A percentile compares a stretch with the other conserved stretches of the same genome.
Evolutionary conservation across 2,113 vertebrate genomes (phyloP).

Genomic region (Diphyllodes magnificus): DNA sequence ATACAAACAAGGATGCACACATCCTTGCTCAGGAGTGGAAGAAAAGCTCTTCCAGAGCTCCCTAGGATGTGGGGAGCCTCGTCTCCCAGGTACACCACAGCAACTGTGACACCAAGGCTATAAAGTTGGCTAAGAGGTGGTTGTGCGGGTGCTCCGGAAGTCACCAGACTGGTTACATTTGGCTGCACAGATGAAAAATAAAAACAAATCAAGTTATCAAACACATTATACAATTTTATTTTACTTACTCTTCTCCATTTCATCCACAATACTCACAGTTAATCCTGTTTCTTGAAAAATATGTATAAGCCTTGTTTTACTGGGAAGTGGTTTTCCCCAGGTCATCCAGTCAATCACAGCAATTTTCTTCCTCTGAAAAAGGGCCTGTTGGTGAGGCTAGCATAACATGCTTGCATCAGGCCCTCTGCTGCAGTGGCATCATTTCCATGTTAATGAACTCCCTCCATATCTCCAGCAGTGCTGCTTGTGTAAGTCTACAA

Average conservation of each 20-base stretch:
- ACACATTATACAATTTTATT: background rate
- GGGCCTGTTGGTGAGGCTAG: background rate
- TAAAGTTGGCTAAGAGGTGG: background rate
- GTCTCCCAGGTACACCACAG: background rate
- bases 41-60: background rate
- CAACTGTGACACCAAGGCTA: background rate
- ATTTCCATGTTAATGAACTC: background rate
- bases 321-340: background rate
- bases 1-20: background rate
- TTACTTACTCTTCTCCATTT: background rate
- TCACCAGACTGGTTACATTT: background rate
- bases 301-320: background rate
- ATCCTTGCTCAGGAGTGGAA: background rate
- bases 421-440: background rate
- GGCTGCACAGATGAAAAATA: background rate
- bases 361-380: background rate
- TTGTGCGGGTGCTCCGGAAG: background rate
- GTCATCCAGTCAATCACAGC: background rate
- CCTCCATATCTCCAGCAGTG: background rate
- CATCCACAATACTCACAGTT: background rate
- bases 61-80: fast-evolving
- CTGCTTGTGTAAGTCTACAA: fast-evolving
- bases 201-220: background rate
- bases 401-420: background rate
- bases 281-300: background rate